Base-by-base conservation (phyloP, 2,113 vertebrate genomes). In the Heterotis niloticus region DNA sequence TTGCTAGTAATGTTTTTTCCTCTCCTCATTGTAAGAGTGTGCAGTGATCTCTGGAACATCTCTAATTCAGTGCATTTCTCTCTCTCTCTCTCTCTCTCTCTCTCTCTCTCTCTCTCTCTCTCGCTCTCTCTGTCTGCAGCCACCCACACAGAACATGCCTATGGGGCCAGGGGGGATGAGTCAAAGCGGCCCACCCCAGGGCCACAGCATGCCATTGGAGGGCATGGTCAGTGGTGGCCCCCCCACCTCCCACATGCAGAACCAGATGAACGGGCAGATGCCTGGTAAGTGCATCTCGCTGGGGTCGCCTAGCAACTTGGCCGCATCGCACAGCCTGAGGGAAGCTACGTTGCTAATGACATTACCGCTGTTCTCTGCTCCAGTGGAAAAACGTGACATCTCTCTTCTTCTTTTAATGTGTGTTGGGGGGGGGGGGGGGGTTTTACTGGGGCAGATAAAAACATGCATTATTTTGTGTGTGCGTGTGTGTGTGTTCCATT, bases 231-330 rank as follows among this genome's bases (percentile, higher is more conserved):
- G 94, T 82, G 94, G 94, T 83, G 96, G 94, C 86, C 96, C 96
- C 85, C 92, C 97, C 88, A 94, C 95, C 77, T 93, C 97, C 81
- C 97, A 98, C 94, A 96, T 99, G 96, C 97, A 98, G 91, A 96
- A 91, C 93, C 97, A 99, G 95, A 99, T 98, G 97, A 99, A 99
- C 89, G 98, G 98, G 91, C 97, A 99, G 95, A 98, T 99, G 94
- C 96, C 96, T 91, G 98, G 98, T 98, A 95, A 94, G 93, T 93
- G 87, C 89, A 74, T 69, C 76, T 78, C 79, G 75, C 80, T 80
- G 75, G 87, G 87, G 95, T 98, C 95, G 95, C 96, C 91, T 95
- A 94, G 95, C 95, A 96, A 96, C 77, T 59, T 60, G 57, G 67
- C 56, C 28, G 24, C 95, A 90, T 87, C 90, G 93, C 81, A 80